Evolutionary conservation across 2,113 vertebrate genomes (phyloP).

Genomic region (Meleagris gallopavo): DNA sequence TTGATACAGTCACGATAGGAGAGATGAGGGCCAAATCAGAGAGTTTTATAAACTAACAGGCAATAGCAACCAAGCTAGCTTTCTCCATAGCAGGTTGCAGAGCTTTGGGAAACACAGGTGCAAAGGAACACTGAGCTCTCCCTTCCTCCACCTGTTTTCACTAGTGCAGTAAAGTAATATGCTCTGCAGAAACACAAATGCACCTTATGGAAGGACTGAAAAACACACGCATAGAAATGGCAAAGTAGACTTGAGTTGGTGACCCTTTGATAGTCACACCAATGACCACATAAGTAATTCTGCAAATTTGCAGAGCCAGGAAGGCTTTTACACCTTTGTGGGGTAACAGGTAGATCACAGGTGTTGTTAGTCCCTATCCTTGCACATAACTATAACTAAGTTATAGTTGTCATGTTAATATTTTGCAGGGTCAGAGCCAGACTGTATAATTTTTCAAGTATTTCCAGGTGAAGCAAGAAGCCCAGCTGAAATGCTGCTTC

Average conservation of each 20-base stretch:
- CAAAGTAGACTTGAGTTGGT: background rate
- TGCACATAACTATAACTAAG: background rate
- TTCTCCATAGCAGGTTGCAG: background rate
- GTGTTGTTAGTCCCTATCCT: accelerated
- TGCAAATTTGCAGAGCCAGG: background rate
- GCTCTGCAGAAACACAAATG: background rate
- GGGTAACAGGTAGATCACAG: background rate
- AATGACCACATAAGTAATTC: accelerated
- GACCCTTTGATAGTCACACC: background rate
- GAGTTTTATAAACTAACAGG: background rate
- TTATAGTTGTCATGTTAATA: background rate
- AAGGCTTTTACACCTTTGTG: background rate
- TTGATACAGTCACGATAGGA: background rate
- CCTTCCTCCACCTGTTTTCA: accelerated
- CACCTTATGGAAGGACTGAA: background rate
- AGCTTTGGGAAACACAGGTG: background rate
- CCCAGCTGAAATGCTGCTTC: background rate
- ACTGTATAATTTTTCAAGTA: background rate
- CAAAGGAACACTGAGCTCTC: background rate
- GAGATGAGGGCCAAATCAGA: background rate
- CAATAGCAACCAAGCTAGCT: background rate
- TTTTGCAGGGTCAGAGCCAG: background rate
- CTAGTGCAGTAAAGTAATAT: background rate
- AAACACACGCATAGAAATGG: background rate
- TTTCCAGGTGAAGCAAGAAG: background rate